Evolutionary conservation across 2,888 invertebrate genomes (phyloP), one percentile per base, ranked within the genome.

Genomic region (Stenoptilia bipunctidactyla): DNA sequence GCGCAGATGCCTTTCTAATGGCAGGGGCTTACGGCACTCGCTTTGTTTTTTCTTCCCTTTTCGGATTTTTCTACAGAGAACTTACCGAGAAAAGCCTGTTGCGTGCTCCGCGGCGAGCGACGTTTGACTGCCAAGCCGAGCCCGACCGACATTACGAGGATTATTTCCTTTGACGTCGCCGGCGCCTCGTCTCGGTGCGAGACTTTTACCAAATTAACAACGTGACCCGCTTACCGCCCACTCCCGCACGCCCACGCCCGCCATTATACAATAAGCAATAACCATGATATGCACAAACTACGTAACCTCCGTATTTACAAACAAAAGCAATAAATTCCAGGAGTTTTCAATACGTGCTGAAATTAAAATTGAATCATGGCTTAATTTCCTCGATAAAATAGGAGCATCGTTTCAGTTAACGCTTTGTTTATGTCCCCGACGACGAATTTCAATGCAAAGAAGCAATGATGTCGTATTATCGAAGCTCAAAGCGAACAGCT

Each of bases 1-100:
- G 55, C 58, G 58, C 56, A 68, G 70, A 72, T 72, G 68, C 59
- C 60, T 63, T 65, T 63, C 59, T 71, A 71, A 74, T 71, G 69
- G 61, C 54, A 50, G 49, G 25, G 43, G 41, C 40, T 46, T 41
- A 44, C 35, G 35, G 10, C 10, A 33, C 13, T 20, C 15, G 15
- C 15, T 42, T 39, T 27, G 39, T 42, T 39, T 39, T 36, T 33
- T 30, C 30, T 30, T 12, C 30, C 6, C 12, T 12, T 30, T 10
- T 12, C 3, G n/a, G 30, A 12, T n/a, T 8, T 30, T 30, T 30
- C 10, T 10, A 30, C 30, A 3, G 12, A 9, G 12, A 30, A 30
- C 6, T 12, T 30, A 8, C n/a, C 10, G 30, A 30, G 30, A 30
- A 30, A 30, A 30, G 30, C 30, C 30, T 30, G 30, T 30, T 30